Percentiles rank a stretch among this genome's conserved stretches.
Conservation (phyloP, 1,140 invertebrate genomes). For the Meloidogyne floridensis region DNA sequence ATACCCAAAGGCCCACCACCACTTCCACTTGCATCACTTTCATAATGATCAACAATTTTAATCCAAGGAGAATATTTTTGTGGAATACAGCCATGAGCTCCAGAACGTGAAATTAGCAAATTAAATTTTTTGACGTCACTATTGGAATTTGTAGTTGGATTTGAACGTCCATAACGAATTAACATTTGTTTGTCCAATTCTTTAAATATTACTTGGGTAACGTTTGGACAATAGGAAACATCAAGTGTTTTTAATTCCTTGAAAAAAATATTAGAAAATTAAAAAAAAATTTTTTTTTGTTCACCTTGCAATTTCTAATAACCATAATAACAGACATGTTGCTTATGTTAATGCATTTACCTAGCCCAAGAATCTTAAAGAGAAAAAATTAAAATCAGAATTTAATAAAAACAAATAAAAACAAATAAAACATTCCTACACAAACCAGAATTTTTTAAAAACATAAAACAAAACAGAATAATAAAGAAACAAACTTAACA, state of each 20-base stretch:
- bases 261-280: not conserved
- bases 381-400: constrained; percentile 1
- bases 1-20: not conserved
- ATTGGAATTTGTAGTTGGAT: not conserved
- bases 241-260: constrained; percentile 10
- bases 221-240: constrained; percentile 19
- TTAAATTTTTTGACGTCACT: constrained; percentile 13
- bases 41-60: constrained; percentile 1
- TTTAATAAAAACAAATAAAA: too few species aligned
- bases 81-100: constrained; percentile 13
- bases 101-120: constrained; percentile 19
- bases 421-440: too few species aligned
- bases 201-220: constrained; percentile 19
- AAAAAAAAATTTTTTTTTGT: not conserved
- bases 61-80: constrained; percentile 4
- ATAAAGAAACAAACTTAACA: too few species aligned
- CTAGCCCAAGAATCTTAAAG: constrained; percentile 4
- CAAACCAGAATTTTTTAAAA: too few species aligned
- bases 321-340: constrained; percentile 8
- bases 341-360: constrained; percentile 21
- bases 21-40: not conserved
- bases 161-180: constrained; percentile 7
- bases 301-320: constrained; percentile 28
- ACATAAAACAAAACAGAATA: too few species aligned
- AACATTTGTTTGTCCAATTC: constrained; percentile 26